These are phyloP conservation scores for Drosophila seguyi DNA, from an alignment of 1,140 invertebrate species.

Conservation along the genomic window DNA sequence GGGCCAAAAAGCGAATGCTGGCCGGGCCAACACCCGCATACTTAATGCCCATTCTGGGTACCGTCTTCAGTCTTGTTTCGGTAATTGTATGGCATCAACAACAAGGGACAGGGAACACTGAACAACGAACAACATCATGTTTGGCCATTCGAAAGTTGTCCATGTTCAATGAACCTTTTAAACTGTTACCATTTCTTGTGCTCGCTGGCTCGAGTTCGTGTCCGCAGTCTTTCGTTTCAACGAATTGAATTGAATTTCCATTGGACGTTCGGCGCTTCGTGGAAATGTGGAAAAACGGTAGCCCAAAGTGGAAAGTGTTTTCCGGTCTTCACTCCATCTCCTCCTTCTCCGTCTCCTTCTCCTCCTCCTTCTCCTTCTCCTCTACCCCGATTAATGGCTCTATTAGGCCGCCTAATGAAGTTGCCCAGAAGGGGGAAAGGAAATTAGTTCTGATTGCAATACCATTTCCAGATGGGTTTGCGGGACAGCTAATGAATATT, in stretches of 20 bases:
- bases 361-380: neutral
- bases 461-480: slow-evolving; percentile 15
- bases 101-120: neutral
- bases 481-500: neutral
- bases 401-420: slow-evolving; percentile 39
- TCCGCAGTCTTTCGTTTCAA: slow-evolving; percentile 42
- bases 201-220: slow-evolving; percentile 37
- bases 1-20: slow-evolving; percentile 30
- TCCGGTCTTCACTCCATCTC: slow-evolving; percentile 7
- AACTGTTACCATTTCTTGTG: slow-evolving; percentile 47
- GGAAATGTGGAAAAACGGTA: slow-evolving; percentile 43
- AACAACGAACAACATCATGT: slow-evolving; percentile 36
- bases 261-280: slow-evolving; percentile 3
- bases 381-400: slow-evolving; percentile 17
- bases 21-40: slow-evolving; percentile 34
- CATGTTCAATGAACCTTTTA: slow-evolving; percentile 55
- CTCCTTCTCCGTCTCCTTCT: neutral
- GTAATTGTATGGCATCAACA: slow-evolving; percentile 30
- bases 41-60: slow-evolving; percentile 2
- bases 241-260: slow-evolving; percentile 36
- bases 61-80: slow-evolving; percentile 42
- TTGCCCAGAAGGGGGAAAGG: slow-evolving; percentile 14
- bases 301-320: slow-evolving; percentile 52
- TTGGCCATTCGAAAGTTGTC: slow-evolving; percentile 49
- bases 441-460: slow-evolving; percentile 25